A percentile compares a stretch with the other conserved stretches of the same genome.
Evolutionary conservation across 2,113 vertebrate species (phyloP).

Genomic region (Uropsilus gracilis): DNA sequence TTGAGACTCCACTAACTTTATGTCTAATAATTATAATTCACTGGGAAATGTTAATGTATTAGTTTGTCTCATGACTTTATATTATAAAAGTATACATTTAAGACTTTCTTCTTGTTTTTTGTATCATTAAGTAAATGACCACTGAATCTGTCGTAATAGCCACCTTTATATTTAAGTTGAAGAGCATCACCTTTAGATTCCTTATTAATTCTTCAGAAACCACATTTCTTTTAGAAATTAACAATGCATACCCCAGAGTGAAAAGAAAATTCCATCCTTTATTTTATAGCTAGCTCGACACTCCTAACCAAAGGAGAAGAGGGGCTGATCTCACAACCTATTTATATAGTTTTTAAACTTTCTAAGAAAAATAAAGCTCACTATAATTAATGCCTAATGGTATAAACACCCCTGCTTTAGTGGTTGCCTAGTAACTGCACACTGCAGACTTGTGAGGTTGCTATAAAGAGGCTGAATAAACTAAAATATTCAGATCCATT

Average conservation of each 20-base stretch:
- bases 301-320: slow-evolving; percentile 69
- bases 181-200: not conserved
- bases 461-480: slow-evolving; percentile 74
- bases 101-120: slow-evolving; percentile 33
- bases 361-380: slow-evolving; percentile 76
- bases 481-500: slow-evolving; percentile 68
- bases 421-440: slow-evolving; percentile 86
- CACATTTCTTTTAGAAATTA: slow-evolving; percentile 20
- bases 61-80: slow-evolving; percentile 43
- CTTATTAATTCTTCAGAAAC: slow-evolving; percentile 17
- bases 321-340: slow-evolving; percentile 66
- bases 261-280: slow-evolving; percentile 33
- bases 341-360: slow-evolving; percentile 83
- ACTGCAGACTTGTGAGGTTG: slow-evolving; percentile 65
- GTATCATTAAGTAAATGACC: slow-evolving; percentile 23
- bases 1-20: slow-evolving; percentile 22
- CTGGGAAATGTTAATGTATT: not conserved
- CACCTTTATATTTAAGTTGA: not conserved
- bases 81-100: not conserved
- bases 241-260: not conserved
- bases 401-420: slow-evolving; percentile 79
- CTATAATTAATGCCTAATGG: slow-evolving; percentile 87
- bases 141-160: not conserved
- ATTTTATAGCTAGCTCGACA: slow-evolving; percentile 20
- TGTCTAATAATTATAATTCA: not conserved